phyloP scores from a whole-genome alignment of 1,140 invertebrate genomes.

The Acromyrmex charruanus region DNA sequence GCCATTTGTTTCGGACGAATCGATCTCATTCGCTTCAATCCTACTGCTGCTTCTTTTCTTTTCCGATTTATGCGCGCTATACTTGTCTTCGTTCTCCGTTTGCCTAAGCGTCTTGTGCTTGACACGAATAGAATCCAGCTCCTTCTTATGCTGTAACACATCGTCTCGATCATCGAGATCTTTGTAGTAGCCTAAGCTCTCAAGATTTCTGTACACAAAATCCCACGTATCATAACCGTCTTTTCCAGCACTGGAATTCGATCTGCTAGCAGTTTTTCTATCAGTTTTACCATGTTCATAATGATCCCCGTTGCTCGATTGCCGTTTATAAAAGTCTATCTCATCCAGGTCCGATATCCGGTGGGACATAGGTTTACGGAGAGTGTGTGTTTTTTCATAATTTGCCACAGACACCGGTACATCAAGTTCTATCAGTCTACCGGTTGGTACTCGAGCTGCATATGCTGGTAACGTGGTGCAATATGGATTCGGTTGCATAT shows the following conservation, averaged over 20 bases:
- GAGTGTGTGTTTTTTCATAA: conserved; percentile 75
- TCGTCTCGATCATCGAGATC: conserved; percentile 89
- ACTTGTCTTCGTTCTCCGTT: conserved; percentile 69
- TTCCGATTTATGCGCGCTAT: conserved; percentile 47
- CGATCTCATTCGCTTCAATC: conserved; percentile 57
- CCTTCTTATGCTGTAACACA: conserved; percentile 84
- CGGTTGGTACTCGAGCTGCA: conserved; percentile 87
- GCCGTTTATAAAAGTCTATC: conserved; percentile 72
- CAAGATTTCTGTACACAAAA: conserved; percentile 92
- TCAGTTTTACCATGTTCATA: conserved; percentile 72
- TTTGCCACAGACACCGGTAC: conserved; percentile 83
- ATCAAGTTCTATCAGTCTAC: conserved; percentile 91
- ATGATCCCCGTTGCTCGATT: conserved; percentile 65
- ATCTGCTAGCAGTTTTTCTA: conserved; percentile 66
- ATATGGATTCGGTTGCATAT: conserved; percentile 67
- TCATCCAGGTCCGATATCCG: conserved; percentile 76
- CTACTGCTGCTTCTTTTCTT: conserved; percentile 61
- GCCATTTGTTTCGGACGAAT: conserved; percentile 64
- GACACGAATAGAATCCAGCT: conserved; percentile 44
- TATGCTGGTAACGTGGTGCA: conserved; percentile 61
- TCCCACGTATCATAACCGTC: conserved; percentile 91
- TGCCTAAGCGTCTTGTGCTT: conserved; percentile 71
- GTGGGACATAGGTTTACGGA: conserved; percentile 62
- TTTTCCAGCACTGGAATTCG: conserved; percentile 46
- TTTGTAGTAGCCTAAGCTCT: conserved; percentile 91